Conservation (phyloP, 2,888 invertebrate genomes). For the Drosophila paramelanica region DNA sequence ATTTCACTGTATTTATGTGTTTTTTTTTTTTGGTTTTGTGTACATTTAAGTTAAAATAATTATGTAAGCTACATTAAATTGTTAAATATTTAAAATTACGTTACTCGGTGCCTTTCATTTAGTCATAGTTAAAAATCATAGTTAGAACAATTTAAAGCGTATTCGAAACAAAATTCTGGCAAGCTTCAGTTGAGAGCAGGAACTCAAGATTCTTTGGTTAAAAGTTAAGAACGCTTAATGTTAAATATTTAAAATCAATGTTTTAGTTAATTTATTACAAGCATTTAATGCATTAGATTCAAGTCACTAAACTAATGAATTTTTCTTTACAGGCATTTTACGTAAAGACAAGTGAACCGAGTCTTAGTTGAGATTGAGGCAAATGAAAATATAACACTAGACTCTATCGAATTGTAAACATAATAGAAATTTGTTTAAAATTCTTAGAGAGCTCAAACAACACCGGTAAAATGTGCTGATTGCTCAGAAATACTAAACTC, state of each 20-base stretch:
- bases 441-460: constrained; percentile 21
- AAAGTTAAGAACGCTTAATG: constrained; percentile 47
- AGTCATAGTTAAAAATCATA: constrained; percentile 1
- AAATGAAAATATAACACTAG: constrained; percentile 28
- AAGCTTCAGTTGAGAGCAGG: constrained; percentile 58
- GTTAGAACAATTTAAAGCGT: constrained; percentile 8
- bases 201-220: constrained; percentile 68
- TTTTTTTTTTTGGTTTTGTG: constrained; percentile 37
- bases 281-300: constrained; percentile 68
- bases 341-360: constrained; percentile 2
- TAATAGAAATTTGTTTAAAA: constrained; percentile 3
- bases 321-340: constrained; percentile 24
- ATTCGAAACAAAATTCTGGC: constrained; percentile 26
- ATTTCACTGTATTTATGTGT: constrained; percentile 40
- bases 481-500: constrained; percentile 15
- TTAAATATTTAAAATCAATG: constrained; percentile 44
- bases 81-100: constrained; percentile 59
- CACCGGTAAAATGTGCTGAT: constrained; percentile 45
- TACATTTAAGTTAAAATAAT: constrained; percentile 78
- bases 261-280: constrained; percentile 57
- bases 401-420: constrained; percentile 8
- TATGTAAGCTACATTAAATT: constrained; percentile 76
- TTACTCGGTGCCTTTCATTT: constrained; percentile 52
- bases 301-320: constrained; percentile 62
- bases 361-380: constrained; percentile 10